Evolutionary conservation across 2,113 vertebrate genomes (phyloP).

Genomic region (Myrmophylax atrothorax): DNA sequence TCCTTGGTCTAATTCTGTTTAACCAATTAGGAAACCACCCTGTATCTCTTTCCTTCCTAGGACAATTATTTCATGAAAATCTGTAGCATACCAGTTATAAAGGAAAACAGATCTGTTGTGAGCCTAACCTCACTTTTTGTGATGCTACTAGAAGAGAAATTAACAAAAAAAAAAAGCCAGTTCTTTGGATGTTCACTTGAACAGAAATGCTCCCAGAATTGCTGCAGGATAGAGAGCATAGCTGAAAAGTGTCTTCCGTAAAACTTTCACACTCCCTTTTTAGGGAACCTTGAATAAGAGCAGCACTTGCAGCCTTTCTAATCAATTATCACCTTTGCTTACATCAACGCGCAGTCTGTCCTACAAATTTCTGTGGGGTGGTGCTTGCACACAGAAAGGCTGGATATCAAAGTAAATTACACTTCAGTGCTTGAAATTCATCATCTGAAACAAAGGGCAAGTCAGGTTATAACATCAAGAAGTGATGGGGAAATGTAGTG

Average conservation of each 20-base stretch:
- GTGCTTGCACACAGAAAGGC: background rate
- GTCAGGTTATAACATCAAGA: background rate
- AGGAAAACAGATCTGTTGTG: background rate
- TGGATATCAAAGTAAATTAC: background rate
- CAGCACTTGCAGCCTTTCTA: background rate
- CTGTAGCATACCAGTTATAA: background rate
- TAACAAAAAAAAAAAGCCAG: background rate
- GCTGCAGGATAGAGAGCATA: background rate
- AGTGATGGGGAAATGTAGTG: background rate
- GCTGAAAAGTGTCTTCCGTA: background rate
- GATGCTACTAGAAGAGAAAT: background rate
- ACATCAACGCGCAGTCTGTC: background rate
- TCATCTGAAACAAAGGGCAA: background rate
- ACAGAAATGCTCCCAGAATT: background rate
- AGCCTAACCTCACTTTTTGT: background rate
- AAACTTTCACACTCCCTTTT: background rate
- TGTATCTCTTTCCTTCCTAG: background rate
- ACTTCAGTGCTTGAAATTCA: background rate
- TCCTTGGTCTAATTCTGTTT: background rate
- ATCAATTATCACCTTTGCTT: background rate
- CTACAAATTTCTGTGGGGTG: background rate
- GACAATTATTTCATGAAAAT: background rate
- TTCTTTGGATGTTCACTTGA: background rate
- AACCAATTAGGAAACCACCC: background rate
- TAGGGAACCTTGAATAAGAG: background rate